Percentiles rank a stretch among this genome's conserved stretches.
These are phyloP conservation scores for Chascanopsetta lugubris DNA, from an alignment of 2,113 vertebrate genomes.

Conservation along the genomic window DNA sequence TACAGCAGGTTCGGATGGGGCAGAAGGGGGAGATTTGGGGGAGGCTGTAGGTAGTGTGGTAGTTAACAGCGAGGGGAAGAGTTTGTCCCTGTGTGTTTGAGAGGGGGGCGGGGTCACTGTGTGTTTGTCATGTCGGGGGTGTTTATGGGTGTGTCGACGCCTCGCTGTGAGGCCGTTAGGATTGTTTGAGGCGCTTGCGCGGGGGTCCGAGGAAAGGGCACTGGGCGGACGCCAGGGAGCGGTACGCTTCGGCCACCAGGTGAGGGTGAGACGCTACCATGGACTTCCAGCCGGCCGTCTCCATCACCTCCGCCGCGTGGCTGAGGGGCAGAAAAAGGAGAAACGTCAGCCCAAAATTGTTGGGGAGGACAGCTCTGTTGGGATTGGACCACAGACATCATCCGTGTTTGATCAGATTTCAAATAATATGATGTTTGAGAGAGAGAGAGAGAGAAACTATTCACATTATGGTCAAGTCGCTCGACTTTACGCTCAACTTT, in stretches of 20 bases:
- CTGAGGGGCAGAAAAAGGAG: slow-evolving; percentile 24
- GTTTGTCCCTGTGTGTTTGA: slow-evolving; percentile 51
- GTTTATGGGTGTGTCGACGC: slow-evolving; percentile 1
- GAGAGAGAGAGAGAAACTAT: no score
- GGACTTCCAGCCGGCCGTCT: slow-evolving; percentile 97
- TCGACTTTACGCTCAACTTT: no score
- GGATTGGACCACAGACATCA: no score
- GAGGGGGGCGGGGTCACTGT: slow-evolving; percentile 22
- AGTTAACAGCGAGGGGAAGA: slow-evolving; percentile 63
- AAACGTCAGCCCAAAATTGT: no score
- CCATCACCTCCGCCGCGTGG: slow-evolving; percentile 91
- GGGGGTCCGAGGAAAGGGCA: slow-evolving; percentile 97
- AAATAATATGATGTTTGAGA: no score
- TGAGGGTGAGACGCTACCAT: slow-evolving; percentile 98
- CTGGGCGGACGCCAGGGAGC: slow-evolving; percentile 95
- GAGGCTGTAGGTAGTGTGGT: slow-evolving; percentile 68
- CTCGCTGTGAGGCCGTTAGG: slow-evolving; percentile 78
- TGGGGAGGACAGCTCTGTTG: no score
- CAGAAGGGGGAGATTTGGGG: slow-evolving; percentile 38
- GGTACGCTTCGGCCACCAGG: slow-evolving; percentile 96
- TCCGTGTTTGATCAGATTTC: no score
- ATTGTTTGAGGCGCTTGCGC: slow-evolving; percentile 98
- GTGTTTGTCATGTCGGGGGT: slow-evolving; percentile 16
- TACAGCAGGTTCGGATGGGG: slow-evolving; percentile 68
- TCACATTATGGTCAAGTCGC: no score